Conservation (phyloP, 64 coral and sea anemone genomes). For the Montipora sp. region DNA sequence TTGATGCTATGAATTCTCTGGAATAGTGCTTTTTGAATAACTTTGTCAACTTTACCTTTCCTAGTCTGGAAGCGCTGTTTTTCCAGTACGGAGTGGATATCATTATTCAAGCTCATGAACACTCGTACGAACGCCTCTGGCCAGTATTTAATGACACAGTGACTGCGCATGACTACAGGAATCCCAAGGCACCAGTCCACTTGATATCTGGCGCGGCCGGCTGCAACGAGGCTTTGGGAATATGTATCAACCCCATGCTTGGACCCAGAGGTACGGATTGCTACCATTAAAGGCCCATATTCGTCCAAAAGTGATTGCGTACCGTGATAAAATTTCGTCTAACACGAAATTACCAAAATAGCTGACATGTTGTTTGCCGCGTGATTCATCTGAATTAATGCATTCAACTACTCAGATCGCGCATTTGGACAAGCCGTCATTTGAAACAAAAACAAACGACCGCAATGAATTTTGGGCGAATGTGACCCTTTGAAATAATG, state of each 20-base stretch:
- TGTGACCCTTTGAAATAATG: too few relatives aligned
- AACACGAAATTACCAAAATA: too few relatives aligned
- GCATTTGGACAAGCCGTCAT: too few relatives aligned
- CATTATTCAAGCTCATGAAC: constrained; percentile 85
- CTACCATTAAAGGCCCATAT: not conserved
- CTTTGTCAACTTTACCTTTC: not conserved
- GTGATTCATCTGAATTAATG: too few relatives aligned
- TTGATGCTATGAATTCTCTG: too few relatives aligned
- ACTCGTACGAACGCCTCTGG: constrained; percentile 89
- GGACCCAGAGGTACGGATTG: constrained; percentile 66
- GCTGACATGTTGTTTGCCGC: too few relatives aligned
- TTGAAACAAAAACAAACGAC: too few relatives aligned
- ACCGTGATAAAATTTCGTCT: too few relatives aligned
- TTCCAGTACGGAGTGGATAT: constrained; percentile 88
- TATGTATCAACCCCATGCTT: constrained; percentile 85
- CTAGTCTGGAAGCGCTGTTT: constrained; percentile 82
- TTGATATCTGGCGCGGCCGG: constrained; percentile 84
- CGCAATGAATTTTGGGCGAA: too few relatives aligned
- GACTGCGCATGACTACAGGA: constrained; percentile 66
- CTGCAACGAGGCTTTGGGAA: constrained; percentile 78
- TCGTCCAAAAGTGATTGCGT: too few relatives aligned
- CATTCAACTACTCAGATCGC: too few relatives aligned
- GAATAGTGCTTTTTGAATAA: too few relatives aligned
- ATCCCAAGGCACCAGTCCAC: constrained; percentile 82
- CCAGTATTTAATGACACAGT: constrained; percentile 79